A percentile compares a stretch with the other conserved stretches of the same genome.
These are phyloP conservation scores for Pseudachorutes palmiensis DNA, from an alignment of 1,140 invertebrate genomes.

Conservation along the genomic window DNA sequence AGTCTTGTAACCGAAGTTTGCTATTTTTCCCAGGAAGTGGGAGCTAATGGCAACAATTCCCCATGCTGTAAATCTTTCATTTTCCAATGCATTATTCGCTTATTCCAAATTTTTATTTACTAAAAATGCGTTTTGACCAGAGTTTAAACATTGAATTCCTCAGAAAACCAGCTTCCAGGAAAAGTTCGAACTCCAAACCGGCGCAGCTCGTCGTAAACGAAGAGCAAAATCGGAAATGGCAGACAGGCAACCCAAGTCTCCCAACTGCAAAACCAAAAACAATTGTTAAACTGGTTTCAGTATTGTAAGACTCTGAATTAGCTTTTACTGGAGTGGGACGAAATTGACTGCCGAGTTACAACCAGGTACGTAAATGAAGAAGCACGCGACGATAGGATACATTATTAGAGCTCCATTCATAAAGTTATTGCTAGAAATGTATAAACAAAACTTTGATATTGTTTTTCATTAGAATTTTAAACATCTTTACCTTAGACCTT, in stretches of 20 bases:
- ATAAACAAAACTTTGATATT: neutral
- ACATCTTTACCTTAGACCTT: conserved; percentile 30
- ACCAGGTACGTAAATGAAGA: conserved; percentile 29
- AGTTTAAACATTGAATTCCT: conserved; percentile 16
- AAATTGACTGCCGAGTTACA: conserved; percentile 29
- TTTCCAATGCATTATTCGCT: no score
- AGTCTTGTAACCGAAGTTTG: no score
- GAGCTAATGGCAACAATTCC: neutral
- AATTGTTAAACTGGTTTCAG: no score
- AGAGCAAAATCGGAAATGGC: conserved; percentile 6
- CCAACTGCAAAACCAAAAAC: conserved; percentile 15
- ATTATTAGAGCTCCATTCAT: conserved; percentile 31
- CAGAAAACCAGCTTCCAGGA: conserved; percentile 4
- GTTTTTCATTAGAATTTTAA: conserved; percentile 4
- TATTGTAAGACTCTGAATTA: neutral
- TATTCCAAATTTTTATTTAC: no score
- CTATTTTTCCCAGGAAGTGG: no score
- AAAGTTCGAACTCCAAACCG: neutral
- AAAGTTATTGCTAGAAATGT: conserved; percentile 21
- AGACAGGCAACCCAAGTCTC: neutral
- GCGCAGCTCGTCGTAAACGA: conserved; percentile 13
- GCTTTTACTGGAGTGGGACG: conserved; percentile 15
- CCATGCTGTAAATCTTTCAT: neutral
- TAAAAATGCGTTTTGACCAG: no score
- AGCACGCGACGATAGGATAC: conserved; percentile 14